Percentiles rank a stretch among this genome's conserved stretches.
Conservation (phyloP, 92 coral and sea anemone species). For the Meandrina meandrites region DNA sequence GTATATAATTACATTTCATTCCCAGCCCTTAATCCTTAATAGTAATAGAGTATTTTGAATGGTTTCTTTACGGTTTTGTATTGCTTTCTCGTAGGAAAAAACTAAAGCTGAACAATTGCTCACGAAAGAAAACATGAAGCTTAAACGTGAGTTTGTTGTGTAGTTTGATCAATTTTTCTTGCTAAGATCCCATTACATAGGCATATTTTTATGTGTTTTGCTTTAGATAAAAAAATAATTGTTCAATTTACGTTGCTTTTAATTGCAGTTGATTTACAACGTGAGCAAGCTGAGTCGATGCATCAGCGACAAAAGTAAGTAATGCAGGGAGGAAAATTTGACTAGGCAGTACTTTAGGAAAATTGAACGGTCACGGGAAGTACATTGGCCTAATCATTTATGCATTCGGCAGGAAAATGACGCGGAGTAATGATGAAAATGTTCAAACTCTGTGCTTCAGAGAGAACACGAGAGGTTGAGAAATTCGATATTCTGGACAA, state of each 20-base stretch:
- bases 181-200: too few relatives aligned
- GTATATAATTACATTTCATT: too few relatives aligned
- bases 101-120: slow-evolving; percentile 75
- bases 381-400: too few relatives aligned
- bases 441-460: too few relatives aligned
- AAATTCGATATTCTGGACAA: too few relatives aligned
- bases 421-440: too few relatives aligned
- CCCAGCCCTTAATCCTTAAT: too few relatives aligned
- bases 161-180: neutral
- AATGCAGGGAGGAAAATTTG: neutral
- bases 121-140: slow-evolving; percentile 80
- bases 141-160: slow-evolving; percentile 66
- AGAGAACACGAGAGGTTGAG: too few relatives aligned
- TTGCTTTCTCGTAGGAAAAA: slow-evolving; percentile 66
- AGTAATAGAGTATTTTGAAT: neutral
- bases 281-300: slow-evolving; percentile 91
- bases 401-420: too few relatives aligned
- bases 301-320: slow-evolving; percentile 94
- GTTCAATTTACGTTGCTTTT: neutral
- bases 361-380: too few relatives aligned
- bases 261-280: slow-evolving; percentile 80
- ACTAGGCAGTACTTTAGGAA: neutral
- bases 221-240: neutral
- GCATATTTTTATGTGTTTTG: neutral
- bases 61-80: neutral